Evolutionary conservation across 1,140 invertebrate species (phyloP).

Genomic region (Panagrolaimus sp.): DNA sequence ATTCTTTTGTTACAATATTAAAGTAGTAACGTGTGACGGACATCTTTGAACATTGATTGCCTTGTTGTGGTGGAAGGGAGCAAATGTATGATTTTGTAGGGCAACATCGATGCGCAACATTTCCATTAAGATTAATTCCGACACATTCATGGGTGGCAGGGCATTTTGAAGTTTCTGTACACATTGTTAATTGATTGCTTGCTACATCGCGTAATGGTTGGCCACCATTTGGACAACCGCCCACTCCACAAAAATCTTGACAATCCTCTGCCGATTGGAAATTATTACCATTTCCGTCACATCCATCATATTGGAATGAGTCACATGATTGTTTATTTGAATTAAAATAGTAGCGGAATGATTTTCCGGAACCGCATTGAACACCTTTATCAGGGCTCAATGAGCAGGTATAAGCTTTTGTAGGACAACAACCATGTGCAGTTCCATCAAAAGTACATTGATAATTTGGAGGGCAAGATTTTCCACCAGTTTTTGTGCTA

Average conservation of each 20-base stretch:
- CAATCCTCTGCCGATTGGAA: slow-evolving; percentile 44
- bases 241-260: slow-evolving; percentile 44
- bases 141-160: slow-evolving; percentile 51
- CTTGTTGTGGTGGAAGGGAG: slow-evolving; percentile 51
- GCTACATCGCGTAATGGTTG: slow-evolving; percentile 46
- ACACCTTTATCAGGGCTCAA: slow-evolving; percentile 50
- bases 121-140: slow-evolving; percentile 48
- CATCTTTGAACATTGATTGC: slow-evolving; percentile 47
- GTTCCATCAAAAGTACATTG: slow-evolving; percentile 40
- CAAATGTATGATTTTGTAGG: slow-evolving; percentile 53
- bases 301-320: slow-evolving; percentile 46
- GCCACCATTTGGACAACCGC: slow-evolving; percentile 55
- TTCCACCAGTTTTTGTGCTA: slow-evolving; percentile 35
- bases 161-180: slow-evolving; percentile 37
- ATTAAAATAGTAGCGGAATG: slow-evolving; percentile 55
- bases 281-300: slow-evolving; percentile 44
- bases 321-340: slow-evolving; percentile 52
- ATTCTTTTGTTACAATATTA: slow-evolving; percentile 56
- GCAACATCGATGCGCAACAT: slow-evolving; percentile 50
- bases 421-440: slow-evolving; percentile 39
- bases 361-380: slow-evolving; percentile 52
- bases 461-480: slow-evolving; percentile 40
- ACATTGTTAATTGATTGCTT: slow-evolving; percentile 47
- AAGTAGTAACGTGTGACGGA: slow-evolving; percentile 51
- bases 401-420: slow-evolving; percentile 54